A percentile compares a stretch with the other conserved stretches of the same genome.
phyloP scores from a whole-genome alignment of 2,113 vertebrate genomes.

The Physeter macrocephalus region DNA sequence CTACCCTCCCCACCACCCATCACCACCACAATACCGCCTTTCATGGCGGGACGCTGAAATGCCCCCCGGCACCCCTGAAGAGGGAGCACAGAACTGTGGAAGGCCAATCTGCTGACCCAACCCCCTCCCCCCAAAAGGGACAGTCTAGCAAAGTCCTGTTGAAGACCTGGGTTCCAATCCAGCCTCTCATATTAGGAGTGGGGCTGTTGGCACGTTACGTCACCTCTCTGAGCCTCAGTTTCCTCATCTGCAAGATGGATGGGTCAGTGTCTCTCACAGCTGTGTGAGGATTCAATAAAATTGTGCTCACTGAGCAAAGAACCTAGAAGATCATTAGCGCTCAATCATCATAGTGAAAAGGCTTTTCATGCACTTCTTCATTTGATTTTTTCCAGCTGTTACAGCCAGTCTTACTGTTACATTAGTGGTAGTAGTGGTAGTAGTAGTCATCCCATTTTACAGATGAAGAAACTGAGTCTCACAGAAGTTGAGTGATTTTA shows the following conservation, averaged over 20 bases:
- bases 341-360: neutral
- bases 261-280: neutral
- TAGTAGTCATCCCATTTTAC: neutral
- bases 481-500: neutral
- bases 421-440: rapidly evolving
- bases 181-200: neutral
- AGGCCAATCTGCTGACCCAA: neutral
- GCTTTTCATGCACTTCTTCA: neutral
- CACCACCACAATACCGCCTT: too few species aligned
- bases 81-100: neutral
- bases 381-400: neutral
- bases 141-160: neutral
- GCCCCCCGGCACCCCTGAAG: neutral
- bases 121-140: neutral
- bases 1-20: rapidly evolving
- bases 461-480: neutral
- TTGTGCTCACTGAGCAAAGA: neutral
- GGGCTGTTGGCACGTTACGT: neutral
- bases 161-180: neutral
- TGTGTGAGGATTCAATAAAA: neutral
- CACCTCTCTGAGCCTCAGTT: neutral
- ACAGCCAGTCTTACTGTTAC: too few species aligned
- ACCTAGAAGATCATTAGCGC: neutral
- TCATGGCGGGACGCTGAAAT: rapidly evolving
- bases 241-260: neutral